These are phyloP conservation scores for Phengaris arion DNA, from an alignment of 2,888 invertebrate species.

Conservation along the genomic window DNA sequence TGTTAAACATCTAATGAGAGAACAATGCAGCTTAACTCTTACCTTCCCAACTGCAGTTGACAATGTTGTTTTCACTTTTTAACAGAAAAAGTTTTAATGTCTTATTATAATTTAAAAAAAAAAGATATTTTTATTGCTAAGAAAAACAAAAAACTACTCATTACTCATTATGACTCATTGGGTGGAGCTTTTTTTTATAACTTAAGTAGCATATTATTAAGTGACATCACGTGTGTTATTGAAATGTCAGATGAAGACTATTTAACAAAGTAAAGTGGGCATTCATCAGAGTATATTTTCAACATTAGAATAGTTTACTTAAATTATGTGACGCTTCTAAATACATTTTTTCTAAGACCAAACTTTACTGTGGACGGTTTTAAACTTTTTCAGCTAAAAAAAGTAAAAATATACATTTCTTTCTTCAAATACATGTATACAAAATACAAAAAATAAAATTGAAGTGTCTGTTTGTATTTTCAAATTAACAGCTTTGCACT, in stretches of 20 bases:
- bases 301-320: neutral
- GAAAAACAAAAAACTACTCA: no score
- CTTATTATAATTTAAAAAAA: no score
- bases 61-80: neutral
- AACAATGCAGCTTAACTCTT: neutral
- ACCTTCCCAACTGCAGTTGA: neutral
- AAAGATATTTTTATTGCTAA: no score
- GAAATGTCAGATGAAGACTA: neutral
- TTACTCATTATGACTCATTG: neutral
- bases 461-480: no score
- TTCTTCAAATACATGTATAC: no score
- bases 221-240: constrained; percentile 3
- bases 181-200: neutral
- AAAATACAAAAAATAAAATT: no score
- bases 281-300: neutral
- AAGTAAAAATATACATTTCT: no score
- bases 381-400: neutral
- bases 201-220: neutral
- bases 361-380: neutral
- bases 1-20: neutral
- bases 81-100: neutral
- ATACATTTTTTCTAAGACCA: neutral
- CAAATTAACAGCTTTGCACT: no score
- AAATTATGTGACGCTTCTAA: neutral
- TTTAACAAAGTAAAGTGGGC: neutral